Percentiles rank a stretch among this genome's conserved stretches.
Conservation (phyloP, 2,888 invertebrate genomes). For the Calameuta idolon region DNA sequence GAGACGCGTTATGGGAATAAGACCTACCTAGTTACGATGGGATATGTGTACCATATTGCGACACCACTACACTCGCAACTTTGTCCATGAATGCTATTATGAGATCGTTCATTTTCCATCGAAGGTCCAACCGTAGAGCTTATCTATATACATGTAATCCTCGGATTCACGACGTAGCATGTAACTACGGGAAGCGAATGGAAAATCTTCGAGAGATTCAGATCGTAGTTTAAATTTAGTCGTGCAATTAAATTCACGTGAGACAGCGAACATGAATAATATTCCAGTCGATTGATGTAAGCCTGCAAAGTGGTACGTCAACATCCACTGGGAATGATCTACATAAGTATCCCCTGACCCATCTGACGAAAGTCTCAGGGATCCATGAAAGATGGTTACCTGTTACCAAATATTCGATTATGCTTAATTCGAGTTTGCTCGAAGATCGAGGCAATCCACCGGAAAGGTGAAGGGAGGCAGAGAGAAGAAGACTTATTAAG, state of each 20-base stretch:
- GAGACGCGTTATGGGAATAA: slow-evolving; percentile 13
- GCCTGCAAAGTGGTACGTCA: not conserved
- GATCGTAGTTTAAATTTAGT: not conserved
- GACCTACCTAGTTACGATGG: slow-evolving; percentile 7
- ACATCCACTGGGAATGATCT: not conserved
- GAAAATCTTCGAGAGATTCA: not conserved
- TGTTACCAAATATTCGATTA: slow-evolving; percentile 1
- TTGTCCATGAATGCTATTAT: not conserved
- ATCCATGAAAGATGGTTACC: not conserved
- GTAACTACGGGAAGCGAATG: not conserved
- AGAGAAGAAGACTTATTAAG: slow-evolving; percentile 42
- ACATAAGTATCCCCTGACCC: not conserved
- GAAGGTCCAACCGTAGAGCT: not conserved
- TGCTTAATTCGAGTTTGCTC: slow-evolving; percentile 27
- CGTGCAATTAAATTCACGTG: not conserved
- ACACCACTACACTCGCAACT: not conserved
- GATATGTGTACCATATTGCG: not conserved
- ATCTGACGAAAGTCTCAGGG: not conserved
- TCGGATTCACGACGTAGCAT: not conserved
- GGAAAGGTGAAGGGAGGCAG: slow-evolving; percentile 15
- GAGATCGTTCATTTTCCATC: not conserved
- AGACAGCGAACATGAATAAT: not conserved
- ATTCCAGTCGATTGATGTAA: not conserved
- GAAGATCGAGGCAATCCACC: slow-evolving; percentile 30
- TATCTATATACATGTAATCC: not conserved